Conservation (phyloP, 2,888 invertebrate genomes). For the Brassicogethes aeneus region DNA sequence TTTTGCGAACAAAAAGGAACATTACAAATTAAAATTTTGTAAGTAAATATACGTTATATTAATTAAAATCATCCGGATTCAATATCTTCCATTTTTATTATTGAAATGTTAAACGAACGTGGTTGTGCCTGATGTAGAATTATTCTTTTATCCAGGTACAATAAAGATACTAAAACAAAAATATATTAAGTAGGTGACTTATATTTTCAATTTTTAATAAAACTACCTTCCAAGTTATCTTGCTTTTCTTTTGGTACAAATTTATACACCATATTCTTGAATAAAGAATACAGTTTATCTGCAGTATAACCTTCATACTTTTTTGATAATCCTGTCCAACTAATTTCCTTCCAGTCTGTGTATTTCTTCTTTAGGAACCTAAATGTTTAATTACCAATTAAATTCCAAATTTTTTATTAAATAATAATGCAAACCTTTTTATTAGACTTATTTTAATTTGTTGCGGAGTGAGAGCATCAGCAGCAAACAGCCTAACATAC, state of each 20-base stretch:
- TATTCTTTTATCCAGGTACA: conserved; percentile 2
- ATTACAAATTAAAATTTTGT: too few species aligned
- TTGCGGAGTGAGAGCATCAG: too few species aligned
- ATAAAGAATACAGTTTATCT: conserved; percentile 15
- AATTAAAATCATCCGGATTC: too few species aligned
- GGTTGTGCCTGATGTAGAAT: neutral
- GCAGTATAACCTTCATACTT: conserved; percentile 19
- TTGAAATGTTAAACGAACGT: too few species aligned
- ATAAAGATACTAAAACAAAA: conserved; percentile 15
- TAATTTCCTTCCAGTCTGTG: conserved; percentile 19
- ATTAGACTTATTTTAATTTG: too few species aligned
- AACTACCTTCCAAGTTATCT: conserved; percentile 6
- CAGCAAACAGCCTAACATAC: too few species aligned
- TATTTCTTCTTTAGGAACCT: conserved; percentile 11
- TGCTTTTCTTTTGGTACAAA: conserved; percentile 7
- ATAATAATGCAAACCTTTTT: too few species aligned
- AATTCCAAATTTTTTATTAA: too few species aligned
- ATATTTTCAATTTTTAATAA: neutral
- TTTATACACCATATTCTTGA: conserved; percentile 10
- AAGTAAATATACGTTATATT: too few species aligned
- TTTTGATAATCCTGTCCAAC: conserved; percentile 20
- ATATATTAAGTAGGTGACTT: neutral
- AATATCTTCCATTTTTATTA: neutral
- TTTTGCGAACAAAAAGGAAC: too few species aligned
- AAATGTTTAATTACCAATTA: neutral